phyloP scores from a whole-genome alignment of 2,888 invertebrate genomes.

The Malachius bipustulatus region DNA sequence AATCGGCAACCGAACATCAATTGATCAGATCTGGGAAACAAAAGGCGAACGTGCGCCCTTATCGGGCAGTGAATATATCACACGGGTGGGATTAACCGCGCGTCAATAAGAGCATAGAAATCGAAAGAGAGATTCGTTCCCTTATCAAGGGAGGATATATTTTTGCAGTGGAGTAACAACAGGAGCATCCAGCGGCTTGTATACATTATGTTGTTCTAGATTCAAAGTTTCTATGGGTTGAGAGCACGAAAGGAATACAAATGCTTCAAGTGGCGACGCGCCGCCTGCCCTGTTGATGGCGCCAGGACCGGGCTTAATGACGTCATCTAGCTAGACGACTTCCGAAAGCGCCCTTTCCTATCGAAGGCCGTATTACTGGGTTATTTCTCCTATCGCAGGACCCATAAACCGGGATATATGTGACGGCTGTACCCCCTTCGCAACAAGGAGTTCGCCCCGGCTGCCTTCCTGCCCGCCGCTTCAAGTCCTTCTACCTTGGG shows the following conservation, averaged over 20 bases:
- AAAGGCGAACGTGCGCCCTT: neutral
- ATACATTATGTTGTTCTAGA: conserved; percentile 27
- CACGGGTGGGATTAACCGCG: conserved; percentile 1
- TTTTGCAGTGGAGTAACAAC: conserved; percentile 17
- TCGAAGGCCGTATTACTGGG: conserved; percentile 18
- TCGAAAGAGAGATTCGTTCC: conserved; percentile 10
- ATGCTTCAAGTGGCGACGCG: conserved; percentile 30
- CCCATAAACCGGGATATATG: too few relatives aligned
- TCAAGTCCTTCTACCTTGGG: too few relatives aligned
- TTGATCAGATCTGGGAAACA: too few relatives aligned
- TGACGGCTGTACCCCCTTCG: too few relatives aligned
- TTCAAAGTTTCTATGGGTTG: conserved; percentile 27
- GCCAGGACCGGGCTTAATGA: conserved; percentile 31
- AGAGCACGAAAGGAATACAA: conserved; percentile 28
- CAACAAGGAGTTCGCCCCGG: too few relatives aligned
- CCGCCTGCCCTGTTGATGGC: conserved; percentile 27
- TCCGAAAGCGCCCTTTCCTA: conserved; percentile 27
- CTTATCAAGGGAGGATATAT: conserved; percentile 14
- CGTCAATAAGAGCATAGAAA: conserved; percentile 1
- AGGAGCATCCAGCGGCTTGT: too few relatives aligned
- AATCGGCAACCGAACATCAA: too few relatives aligned
- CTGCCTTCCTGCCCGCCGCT: too few relatives aligned
- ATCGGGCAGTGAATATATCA: neutral
- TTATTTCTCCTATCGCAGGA: conserved; percentile 17
- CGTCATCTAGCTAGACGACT: conserved; percentile 32